Evolutionary conservation across 1,140 invertebrate genomes (phyloP), one percentile per base, ranked within the genome.

Genomic region (Drosophila aff.): DNA sequence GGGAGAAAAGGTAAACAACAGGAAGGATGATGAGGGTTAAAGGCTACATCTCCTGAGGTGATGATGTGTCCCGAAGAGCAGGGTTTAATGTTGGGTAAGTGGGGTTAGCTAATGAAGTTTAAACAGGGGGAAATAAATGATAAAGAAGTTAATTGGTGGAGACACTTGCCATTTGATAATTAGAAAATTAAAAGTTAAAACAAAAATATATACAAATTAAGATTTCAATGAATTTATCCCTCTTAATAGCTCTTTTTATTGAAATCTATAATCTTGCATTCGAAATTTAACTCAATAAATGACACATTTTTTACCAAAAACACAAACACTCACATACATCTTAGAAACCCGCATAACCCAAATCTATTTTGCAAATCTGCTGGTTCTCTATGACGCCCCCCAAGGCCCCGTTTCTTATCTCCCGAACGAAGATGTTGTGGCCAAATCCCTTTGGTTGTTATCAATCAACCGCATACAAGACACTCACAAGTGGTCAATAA

Each of bases 401-500:
- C 9, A 23, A 13, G 13, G 0, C 23, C 8, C 16, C 23, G 0
- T 5, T 33, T 64, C 43, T 33, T 50, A 67, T 36, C 62, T 15
- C 10, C 2, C 13, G 7, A 33, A 13, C 41, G 26, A n/a, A 33
- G 18, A n/a, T 50, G 5, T 72, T 52, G 66, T 52, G 69, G 69
- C 41, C 49, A 62, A 75, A 28, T 49, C 28, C 40, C 26, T 28
- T 76, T n/a, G 26, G 43, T 66, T 50, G 43, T 50, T 66, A 66
- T 76, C 40, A 59, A 76, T 60, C 53, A 76, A 66, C 46, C 52
- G 21, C 52, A 57, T 58, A 66, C 62, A 76, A 53, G 61, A 76
- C 61, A 76, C 53, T 67, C 55, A 76, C 31, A 76, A 76, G 55
- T 76, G 53, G 33, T 38, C 53, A 76, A 76, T 76, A 59, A 76